phyloP scores from a whole-genome alignment of 2,797 vertebrate species.

The Syngnathus acus region DNA sequence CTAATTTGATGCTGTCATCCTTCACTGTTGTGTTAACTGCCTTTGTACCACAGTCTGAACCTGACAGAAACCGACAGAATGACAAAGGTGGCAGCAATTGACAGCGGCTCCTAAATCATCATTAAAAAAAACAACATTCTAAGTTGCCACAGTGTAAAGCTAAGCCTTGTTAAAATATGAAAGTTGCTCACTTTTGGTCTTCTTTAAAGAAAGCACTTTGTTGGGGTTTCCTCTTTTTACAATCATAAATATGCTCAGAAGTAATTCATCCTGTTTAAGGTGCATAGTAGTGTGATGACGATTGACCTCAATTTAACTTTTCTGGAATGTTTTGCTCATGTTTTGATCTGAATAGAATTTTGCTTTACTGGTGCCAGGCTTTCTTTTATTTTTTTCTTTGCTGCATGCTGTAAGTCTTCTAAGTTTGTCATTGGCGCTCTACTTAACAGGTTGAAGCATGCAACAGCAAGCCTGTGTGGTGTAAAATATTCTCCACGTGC shows the following conservation, averaged over 20 bases:
- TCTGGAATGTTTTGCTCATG: background rate
- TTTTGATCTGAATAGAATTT: background rate
- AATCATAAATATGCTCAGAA: background rate
- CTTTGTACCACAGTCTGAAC: too few relatives aligned
- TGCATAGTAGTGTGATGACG: background rate
- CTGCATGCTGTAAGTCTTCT: background rate
- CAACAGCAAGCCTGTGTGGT: background rate
- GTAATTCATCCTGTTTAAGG: background rate
- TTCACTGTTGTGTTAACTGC: background rate
- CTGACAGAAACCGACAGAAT: too few relatives aligned
- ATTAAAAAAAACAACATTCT: too few relatives aligned
- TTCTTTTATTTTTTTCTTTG: background rate
- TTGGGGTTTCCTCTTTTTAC: background rate
- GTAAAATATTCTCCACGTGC: background rate
- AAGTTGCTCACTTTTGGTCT: too few relatives aligned
- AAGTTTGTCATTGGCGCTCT: conserved; percentile 7
- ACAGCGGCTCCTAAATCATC: too few relatives aligned
- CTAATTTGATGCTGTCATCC: background rate
- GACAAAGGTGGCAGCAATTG: too few relatives aligned
- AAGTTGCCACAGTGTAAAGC: too few relatives aligned
- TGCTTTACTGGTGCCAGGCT: background rate
- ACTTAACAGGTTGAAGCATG: conserved; percentile 31
- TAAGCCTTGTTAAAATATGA: too few relatives aligned
- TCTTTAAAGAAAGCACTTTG: too few relatives aligned
- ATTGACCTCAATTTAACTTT: background rate